Evolutionary conservation across 2,113 vertebrate species (phyloP).

Genomic region (Charadrius vociferus): DNA sequence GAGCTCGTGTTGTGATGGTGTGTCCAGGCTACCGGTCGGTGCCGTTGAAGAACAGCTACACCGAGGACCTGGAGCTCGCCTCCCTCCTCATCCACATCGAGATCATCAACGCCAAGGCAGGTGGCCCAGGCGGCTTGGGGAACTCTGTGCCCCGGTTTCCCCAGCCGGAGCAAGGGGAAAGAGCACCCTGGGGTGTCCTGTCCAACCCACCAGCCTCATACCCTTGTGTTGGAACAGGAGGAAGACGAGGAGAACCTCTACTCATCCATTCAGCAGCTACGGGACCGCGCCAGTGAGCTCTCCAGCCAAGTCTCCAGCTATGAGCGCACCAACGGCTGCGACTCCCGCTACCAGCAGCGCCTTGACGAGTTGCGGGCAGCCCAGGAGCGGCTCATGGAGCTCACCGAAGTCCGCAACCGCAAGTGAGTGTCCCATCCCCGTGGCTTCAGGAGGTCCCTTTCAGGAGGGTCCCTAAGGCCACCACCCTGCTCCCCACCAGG

Average conservation of each 20-base stretch:
- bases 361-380: conserved; percentile 81
- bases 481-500: conserved; percentile 44
- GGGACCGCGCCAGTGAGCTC: conserved; percentile 84
- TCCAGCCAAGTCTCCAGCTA: conserved; percentile 83
- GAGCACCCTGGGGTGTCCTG: too few relatives aligned
- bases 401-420: conserved; percentile 85
- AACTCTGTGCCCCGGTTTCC: not conserved
- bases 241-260: conserved; percentile 89
- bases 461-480: not conserved
- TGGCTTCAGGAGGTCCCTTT: fast-evolving
- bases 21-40: conserved; percentile 82
- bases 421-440: conserved; percentile 63
- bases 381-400: conserved; percentile 84
- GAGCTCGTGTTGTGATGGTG: not conserved
- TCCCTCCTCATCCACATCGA: conserved; percentile 85
- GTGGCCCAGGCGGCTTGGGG: fast-evolving
- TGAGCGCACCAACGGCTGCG: conserved; percentile 78
- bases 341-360: conserved; percentile 84
- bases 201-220: not conserved
- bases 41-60: conserved; percentile 87
- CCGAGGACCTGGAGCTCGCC: conserved; percentile 82
- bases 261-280: conserved; percentile 85
- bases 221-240: conserved; percentile 69
- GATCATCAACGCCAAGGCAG: conserved; percentile 87
- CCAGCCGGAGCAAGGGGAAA: fast-evolving